These are phyloP conservation scores for Leptoteleia sp. DNA, from an alignment of 1,140 invertebrate genomes.

Conservation along the genomic window DNA sequence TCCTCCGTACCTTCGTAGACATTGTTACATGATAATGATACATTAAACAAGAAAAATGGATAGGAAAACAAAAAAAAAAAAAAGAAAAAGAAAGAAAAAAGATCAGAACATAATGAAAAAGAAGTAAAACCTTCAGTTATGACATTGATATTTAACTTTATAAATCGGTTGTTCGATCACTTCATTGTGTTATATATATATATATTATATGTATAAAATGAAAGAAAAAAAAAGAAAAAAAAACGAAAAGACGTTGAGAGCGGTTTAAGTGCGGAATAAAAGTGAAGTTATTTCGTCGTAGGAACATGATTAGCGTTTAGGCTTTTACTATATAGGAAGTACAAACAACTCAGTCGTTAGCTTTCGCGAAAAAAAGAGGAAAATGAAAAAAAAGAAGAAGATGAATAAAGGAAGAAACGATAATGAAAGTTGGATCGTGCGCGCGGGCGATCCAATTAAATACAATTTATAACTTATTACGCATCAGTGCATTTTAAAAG, in stretches of 20 bases:
- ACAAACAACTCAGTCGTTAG: constrained; percentile 26
- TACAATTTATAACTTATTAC: not conserved
- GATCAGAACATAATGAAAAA: not conserved
- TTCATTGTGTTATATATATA: constrained; percentile 15
- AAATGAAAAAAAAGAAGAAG: no score
- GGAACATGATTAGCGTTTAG: constrained; percentile 25
- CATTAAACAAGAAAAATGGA: not conserved
- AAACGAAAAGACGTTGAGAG: constrained; percentile 12
- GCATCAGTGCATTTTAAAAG: no score
- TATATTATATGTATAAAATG: constrained; percentile 1
- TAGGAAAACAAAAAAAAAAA: constrained; percentile 6
- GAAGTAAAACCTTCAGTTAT: not conserved
- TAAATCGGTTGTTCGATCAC: constrained; percentile 8
- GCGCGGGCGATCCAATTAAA: not conserved
- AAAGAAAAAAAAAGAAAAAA: no score
- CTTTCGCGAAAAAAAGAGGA: no score
- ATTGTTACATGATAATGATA: constrained; percentile 24
- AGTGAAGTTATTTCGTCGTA: constrained; percentile 1
- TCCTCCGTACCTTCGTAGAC: constrained; percentile 43
- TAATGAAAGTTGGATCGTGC: constrained; percentile 12
- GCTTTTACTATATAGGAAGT: constrained; percentile 29
- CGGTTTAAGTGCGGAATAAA: constrained; percentile 16
- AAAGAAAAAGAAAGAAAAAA: not conserved
- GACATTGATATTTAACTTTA: constrained; percentile 6
- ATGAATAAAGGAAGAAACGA: no score